Base-by-base conservation (phyloP, 2,113 vertebrate species). In the Myrmecobius fasciatus region DNA sequence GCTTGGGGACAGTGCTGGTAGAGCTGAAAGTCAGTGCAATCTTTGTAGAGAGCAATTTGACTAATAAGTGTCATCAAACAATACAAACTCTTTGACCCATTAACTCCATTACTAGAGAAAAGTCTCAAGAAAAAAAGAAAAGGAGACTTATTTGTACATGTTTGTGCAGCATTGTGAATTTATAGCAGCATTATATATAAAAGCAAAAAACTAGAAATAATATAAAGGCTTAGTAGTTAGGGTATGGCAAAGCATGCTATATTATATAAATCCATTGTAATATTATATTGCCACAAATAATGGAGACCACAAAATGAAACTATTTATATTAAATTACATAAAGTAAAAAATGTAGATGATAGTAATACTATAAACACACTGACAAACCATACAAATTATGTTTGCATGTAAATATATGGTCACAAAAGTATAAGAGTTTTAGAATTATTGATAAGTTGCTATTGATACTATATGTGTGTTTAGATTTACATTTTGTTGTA, bases 201-300 rank as follows among this genome's bases (percentile, higher is more conserved):
- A 95, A 93, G 25, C 52, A 46, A 52, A 51, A 5, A 91, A 92
- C 96, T 94, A 96, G 95, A 95, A 97, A 95, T 8, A 4, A 31
- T 3, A 6, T 5, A 94, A 28, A n/a, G 14, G 67, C 17, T 36
- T n/a, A 75, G 36, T 75, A 75, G 36, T n/a, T 75, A 36, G 67
- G 20, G 20, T 43, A 7, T 83, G 67, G n/a, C n/a, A 24, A 83
- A 83, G 67, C 67, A 83, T 83, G 22, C 31, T 43, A 83, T 83
- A n/a, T 20, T 43, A 43, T 7, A 43, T 43, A 83, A 83, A 83
- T 75, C 11, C 10, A 36, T 6, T 22, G 6, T 43, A n/a, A 43
- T 83, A 20, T 20, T 20, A 83, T 83, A 43, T 43, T 83, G n/a
- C 17, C 17, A 75, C 67, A 75, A 75, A 7, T 75, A 43, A 83